A percentile compares a stretch with the other conserved stretches of the same genome.
Conservation (phyloP, 2,888 invertebrate genomes). For the Pristionchus exspectatus region DNA sequence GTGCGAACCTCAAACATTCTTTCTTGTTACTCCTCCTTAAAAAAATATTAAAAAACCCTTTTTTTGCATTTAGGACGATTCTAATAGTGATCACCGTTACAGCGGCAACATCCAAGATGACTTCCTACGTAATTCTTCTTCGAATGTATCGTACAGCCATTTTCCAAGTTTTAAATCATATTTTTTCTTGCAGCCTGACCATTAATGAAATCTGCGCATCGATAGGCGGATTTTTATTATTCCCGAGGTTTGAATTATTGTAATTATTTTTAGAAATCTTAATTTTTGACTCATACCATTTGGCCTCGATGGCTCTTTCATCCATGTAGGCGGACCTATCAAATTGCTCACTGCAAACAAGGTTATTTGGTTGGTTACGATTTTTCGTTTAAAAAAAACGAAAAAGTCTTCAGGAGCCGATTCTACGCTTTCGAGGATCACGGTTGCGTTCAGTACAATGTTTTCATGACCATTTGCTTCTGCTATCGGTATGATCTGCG, state of each 20-base stretch:
- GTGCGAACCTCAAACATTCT: too few species aligned
- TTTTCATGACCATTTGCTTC: constrained; percentile 11
- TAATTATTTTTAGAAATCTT: not conserved
- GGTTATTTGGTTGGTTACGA: not conserved
- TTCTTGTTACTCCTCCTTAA: too few species aligned
- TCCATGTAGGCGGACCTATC: not conserved
- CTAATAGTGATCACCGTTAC: not conserved
- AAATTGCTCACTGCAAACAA: not conserved
- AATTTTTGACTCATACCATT: not conserved
- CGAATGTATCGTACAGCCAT: not conserved
- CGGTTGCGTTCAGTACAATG: not conserved
- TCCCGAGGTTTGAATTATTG: not conserved
- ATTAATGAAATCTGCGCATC: not conserved
- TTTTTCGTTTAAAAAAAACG: not conserved
- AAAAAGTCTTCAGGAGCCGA: not conserved
- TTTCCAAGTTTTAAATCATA: not conserved
- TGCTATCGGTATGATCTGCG: not conserved
- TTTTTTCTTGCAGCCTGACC: not conserved
- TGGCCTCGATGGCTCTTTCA: not conserved
- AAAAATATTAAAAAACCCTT: too few species aligned
- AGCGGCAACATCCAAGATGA: not conserved
- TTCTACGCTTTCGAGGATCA: not conserved
- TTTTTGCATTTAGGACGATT: not conserved
- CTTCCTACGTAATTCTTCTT: not conserved
- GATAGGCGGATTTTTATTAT: not conserved